Percentiles rank a stretch among this genome's conserved stretches.
phyloP scores from a whole-genome alignment of 2,888 invertebrate species.

The Gortyna flavago region DNA sequence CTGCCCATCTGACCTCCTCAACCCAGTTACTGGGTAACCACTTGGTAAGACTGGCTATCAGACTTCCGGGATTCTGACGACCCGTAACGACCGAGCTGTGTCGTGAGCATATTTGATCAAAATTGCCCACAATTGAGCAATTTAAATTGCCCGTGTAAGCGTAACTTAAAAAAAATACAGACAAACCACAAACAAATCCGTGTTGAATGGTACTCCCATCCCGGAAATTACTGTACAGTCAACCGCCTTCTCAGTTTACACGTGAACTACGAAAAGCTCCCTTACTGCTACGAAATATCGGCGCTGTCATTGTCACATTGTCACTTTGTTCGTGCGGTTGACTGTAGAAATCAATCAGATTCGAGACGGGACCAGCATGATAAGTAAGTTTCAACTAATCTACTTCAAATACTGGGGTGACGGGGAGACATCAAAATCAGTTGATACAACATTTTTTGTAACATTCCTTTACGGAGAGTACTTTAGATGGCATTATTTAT shows the following conservation, averaged over 20 bases:
- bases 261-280: not conserved
- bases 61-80: too few species aligned
- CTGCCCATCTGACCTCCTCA: too few species aligned
- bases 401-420: not conserved
- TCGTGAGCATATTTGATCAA: not conserved
- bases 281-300: not conserved
- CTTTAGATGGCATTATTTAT: too few species aligned
- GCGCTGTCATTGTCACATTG: too few species aligned
- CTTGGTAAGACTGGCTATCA: too few species aligned
- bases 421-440: conserved; percentile 10
- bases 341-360: conserved; percentile 41
- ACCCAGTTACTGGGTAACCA: too few species aligned
- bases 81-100: too few species aligned
- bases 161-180: conserved; percentile 1
- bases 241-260: not conserved
- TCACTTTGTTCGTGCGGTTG: conserved; percentile 3
- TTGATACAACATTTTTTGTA: conserved; percentile 22
- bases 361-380: conserved; percentile 19
- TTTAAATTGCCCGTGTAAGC: not conserved
- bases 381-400: conserved; percentile 13
- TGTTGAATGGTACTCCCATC: not conserved
- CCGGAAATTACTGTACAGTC: conserved; percentile 43
- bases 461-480: not conserved
- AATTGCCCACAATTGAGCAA: not conserved
- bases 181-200: conserved; percentile 19